phyloP scores from a whole-genome alignment of 2,113 vertebrate genomes.

The Cinclus cinclus region DNA sequence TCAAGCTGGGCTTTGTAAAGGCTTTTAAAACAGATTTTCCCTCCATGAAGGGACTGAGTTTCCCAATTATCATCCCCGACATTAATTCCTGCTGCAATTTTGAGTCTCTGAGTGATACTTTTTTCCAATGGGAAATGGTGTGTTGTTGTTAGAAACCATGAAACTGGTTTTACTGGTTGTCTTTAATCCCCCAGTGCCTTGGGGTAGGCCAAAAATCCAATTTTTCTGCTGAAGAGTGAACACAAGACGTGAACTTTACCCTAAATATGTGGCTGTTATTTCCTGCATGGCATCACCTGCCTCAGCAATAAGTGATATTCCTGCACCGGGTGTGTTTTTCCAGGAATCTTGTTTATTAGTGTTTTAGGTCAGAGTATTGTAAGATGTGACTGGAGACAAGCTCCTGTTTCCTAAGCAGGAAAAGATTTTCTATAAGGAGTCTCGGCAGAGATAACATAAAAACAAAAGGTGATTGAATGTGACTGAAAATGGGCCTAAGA shows the following conservation, averaged over 20 bases:
- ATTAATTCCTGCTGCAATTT: background rate
- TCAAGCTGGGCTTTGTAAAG: background rate
- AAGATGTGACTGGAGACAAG: background rate
- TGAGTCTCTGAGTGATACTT: background rate
- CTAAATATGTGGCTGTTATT: background rate
- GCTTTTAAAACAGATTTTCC: background rate
- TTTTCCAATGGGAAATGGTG: rapidly evolving
- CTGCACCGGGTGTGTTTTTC: background rate
- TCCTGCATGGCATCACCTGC: background rate
- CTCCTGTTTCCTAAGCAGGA: background rate
- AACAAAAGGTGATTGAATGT: conserved; percentile 17
- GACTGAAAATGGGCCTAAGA: background rate
- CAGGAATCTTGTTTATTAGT: background rate
- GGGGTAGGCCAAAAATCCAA: background rate
- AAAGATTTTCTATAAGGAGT: background rate
- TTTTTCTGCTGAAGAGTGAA: background rate
- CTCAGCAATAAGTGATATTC: background rate
- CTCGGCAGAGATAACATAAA: background rate
- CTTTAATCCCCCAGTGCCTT: background rate
- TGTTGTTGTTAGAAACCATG: background rate
- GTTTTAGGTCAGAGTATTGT: background rate
- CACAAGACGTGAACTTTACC: background rate
- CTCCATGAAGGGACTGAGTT: background rate
- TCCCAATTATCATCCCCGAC: too few species aligned
- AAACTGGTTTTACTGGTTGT: background rate